These are phyloP conservation scores for Laticauda colubrina DNA, from an alignment of 2,113 vertebrate genomes.

Conservation along the genomic window DNA sequence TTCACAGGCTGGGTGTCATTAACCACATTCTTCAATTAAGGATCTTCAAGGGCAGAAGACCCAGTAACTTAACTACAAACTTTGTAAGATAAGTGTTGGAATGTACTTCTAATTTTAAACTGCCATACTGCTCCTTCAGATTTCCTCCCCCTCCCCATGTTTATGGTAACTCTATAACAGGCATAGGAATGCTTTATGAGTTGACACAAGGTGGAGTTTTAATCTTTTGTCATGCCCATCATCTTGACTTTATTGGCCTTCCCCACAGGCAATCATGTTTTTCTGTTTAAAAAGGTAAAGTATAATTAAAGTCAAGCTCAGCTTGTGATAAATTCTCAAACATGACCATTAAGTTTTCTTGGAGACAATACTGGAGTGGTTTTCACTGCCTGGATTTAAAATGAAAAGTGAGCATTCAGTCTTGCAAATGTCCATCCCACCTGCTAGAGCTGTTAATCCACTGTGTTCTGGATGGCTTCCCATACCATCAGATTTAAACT, in stretches of 20 bases:
- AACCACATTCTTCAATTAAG: too few species aligned
- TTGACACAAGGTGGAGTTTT: neutral
- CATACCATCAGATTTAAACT: neutral
- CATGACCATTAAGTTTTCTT: neutral
- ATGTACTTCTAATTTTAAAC: too few species aligned
- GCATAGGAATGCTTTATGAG: too few species aligned
- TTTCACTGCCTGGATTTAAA: neutral
- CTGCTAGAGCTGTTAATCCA: neutral
- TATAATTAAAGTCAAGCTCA: neutral
- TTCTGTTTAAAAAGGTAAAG: neutral
- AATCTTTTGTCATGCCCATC: neutral
- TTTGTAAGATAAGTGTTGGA: too few species aligned
- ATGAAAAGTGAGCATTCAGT: neutral
- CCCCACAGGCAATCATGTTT: neutral
- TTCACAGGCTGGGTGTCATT: too few species aligned
- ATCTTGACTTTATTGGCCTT: neutral
- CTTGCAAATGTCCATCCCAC: neutral
- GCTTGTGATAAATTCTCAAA: neutral
- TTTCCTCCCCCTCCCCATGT: too few species aligned
- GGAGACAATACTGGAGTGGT: neutral
- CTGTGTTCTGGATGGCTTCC: conserved; percentile 5
- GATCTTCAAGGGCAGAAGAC: too few species aligned
- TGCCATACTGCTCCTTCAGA: too few species aligned
- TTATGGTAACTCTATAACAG: too few species aligned
- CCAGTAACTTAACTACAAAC: too few species aligned